A percentile compares a stretch with the other conserved stretches of the same genome.
Evolutionary conservation across 2,797 vertebrate species (phyloP).

Genomic region (Picus viridis): DNA sequence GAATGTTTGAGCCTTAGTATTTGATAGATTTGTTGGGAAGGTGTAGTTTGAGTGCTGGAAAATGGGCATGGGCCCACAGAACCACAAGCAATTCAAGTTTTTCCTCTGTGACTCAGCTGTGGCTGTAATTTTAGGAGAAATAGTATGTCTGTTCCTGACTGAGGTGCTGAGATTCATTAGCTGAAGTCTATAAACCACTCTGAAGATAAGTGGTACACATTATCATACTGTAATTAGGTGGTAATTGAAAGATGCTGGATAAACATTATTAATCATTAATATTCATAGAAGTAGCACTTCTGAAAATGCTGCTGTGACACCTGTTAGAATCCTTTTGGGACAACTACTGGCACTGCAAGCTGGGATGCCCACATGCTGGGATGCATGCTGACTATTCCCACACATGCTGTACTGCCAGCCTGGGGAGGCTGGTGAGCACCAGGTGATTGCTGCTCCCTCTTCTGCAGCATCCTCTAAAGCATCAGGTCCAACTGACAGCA

Average conservation of each 20-base stretch:
- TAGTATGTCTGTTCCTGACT: background rate
- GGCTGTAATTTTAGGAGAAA: background rate
- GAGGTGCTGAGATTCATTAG: slow-evolving; percentile 53
- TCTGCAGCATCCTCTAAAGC: background rate
- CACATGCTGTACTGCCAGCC: accelerated
- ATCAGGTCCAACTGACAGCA: background rate
- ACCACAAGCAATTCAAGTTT: background rate
- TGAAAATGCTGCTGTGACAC: slow-evolving; percentile 18
- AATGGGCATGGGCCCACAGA: background rate
- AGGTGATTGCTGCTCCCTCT: background rate
- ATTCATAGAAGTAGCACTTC: slow-evolving; percentile 53
- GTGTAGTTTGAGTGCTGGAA: background rate
- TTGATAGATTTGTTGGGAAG: background rate
- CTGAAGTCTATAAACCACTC: slow-evolving; percentile 58
- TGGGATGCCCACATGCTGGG: background rate
- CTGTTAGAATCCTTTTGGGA: background rate
- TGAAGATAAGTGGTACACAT: slow-evolving; percentile 62
- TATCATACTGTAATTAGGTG: slow-evolving; percentile 67
- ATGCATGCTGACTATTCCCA: background rate
- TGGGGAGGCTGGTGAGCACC: background rate
- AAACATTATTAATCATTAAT: slow-evolving; percentile 68
- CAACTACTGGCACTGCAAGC: background rate
- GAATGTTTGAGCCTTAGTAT: background rate
- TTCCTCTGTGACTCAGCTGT: background rate
- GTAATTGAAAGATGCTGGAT: slow-evolving; percentile 72